Evolutionary conservation across 2,888 invertebrate genomes (phyloP).

Genomic region (Hemicrepidius hirtus): DNA sequence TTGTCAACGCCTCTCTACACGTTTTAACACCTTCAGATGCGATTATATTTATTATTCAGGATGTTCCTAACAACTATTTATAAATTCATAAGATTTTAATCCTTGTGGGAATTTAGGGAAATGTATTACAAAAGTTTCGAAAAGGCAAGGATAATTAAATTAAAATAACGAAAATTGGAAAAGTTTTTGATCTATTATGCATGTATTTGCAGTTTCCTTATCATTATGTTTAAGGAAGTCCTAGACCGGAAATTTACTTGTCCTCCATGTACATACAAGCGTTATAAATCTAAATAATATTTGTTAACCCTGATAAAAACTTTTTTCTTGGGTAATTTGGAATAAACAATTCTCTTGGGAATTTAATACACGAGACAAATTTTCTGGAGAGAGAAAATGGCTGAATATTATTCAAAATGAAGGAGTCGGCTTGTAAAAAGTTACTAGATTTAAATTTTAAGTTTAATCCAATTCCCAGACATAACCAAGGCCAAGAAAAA

Average conservation of each 20-base stretch:
- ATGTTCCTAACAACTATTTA: neutral
- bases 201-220: neutral
- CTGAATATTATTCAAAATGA: too few species aligned
- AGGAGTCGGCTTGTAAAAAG: too few species aligned
- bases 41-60: neutral
- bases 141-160: neutral
- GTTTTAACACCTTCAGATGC: slow-evolving; percentile 7
- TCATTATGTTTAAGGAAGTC: neutral
- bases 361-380: too few species aligned
- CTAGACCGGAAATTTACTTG: slow-evolving; percentile 10
- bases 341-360: too few species aligned
- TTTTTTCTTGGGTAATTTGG: too few species aligned
- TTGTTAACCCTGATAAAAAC: too few species aligned
- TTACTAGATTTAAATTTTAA: too few species aligned
- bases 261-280: too few species aligned
- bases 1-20: slow-evolving; percentile 7
- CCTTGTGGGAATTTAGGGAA: neutral
- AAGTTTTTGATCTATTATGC: neutral
- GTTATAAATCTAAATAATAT: too few species aligned
- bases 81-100: neutral
- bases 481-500: too few species aligned
- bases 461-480: too few species aligned
- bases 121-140: neutral
- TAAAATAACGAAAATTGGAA: neutral
- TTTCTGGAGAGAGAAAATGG: too few species aligned